phyloP scores from a whole-genome alignment of 2,888 invertebrate genomes.

The Petrolisthes cinctipes region DNA sequence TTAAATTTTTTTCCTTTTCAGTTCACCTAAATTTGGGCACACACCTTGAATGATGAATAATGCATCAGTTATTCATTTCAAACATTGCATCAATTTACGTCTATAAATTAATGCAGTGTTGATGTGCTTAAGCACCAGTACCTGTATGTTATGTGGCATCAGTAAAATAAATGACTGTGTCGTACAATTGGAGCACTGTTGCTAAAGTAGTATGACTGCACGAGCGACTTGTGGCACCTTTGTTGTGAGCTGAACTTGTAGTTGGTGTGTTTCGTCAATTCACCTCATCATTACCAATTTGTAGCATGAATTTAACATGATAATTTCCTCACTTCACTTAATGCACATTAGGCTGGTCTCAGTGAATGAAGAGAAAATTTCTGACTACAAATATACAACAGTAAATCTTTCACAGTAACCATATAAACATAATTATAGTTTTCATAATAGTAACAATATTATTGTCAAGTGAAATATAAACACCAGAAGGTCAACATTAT shows the following conservation, averaged over 20 bases:
- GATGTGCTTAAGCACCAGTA: too few species aligned
- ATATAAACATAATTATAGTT: not conserved
- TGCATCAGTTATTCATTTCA: too few species aligned
- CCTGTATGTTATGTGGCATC: not conserved
- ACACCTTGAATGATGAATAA: too few species aligned
- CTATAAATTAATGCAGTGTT: too few species aligned
- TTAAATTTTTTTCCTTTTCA: too few species aligned
- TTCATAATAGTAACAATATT: not conserved
- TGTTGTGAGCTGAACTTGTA: slow-evolving; percentile 2
- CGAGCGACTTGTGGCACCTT: slow-evolving; percentile 18
- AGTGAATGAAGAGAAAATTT: not conserved
- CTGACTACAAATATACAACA: not conserved
- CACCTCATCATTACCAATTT: not conserved
- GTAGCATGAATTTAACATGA: not conserved
- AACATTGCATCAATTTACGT: too few species aligned
- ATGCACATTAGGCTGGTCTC: not conserved
- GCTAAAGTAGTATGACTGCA: slow-evolving; percentile 23
- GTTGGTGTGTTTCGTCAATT: too few species aligned
- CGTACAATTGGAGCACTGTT: slow-evolving; percentile 13
- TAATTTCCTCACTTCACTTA: not conserved
- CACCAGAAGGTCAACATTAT: not conserved
- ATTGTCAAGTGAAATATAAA: not conserved
- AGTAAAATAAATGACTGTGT: not conserved
- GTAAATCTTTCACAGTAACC: not conserved
- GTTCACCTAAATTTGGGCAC: too few species aligned